Evolutionary conservation across 2,797 vertebrate genomes (phyloP).

Genomic region (Enteromius radiatus): DNA sequence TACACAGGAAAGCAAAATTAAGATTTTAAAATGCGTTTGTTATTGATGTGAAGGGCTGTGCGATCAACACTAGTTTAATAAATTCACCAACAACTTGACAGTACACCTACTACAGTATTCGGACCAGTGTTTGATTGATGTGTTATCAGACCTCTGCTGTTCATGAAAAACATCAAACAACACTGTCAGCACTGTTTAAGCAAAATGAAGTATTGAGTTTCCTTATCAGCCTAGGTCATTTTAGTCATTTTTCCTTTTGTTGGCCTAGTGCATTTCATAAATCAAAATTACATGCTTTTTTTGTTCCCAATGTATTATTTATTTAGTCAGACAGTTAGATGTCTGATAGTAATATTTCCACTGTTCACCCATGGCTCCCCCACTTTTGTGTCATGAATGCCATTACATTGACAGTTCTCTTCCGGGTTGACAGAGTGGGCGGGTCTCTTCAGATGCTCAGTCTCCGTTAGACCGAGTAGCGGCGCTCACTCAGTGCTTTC

Average conservation of each 20-base stretch:
- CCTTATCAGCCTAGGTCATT: neutral
- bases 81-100: neutral
- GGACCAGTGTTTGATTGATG: neutral
- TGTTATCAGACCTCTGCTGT: neutral
- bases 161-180: neutral
- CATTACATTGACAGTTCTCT: slow-evolving; percentile 34
- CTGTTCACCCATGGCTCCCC: neutral
- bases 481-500: slow-evolving; percentile 51
- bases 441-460: slow-evolving; percentile 46
- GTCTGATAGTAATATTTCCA: neutral
- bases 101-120: neutral
- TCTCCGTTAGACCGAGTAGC: slow-evolving; percentile 53
- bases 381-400: neutral
- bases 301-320: neutral
- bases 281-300: neutral
- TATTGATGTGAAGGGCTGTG: neutral
- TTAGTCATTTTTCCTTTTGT: neutral
- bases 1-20: neutral
- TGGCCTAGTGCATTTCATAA: neutral
- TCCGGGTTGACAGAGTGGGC: slow-evolving; percentile 60
- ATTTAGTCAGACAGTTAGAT: neutral
- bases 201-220: neutral
- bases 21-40: neutral
- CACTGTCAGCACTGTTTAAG: neutral
- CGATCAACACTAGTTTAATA: neutral